A percentile compares a stretch with the other conserved stretches of the same genome.
These are phyloP conservation scores for Calosoma granatense DNA, from an alignment of 1,140 invertebrate species.

Conservation along the genomic window DNA sequence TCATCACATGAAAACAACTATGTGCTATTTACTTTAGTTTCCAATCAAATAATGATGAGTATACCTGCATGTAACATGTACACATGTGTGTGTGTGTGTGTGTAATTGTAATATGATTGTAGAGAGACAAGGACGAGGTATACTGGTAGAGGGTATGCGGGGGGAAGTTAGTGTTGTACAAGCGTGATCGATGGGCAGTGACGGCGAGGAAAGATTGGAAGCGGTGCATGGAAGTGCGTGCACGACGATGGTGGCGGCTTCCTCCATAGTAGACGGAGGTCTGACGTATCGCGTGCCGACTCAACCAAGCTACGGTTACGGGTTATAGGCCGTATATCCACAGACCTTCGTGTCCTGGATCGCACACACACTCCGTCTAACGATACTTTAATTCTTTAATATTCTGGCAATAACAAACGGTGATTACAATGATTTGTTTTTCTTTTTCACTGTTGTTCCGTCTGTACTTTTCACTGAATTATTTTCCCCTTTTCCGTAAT, in stretches of 20 bases:
- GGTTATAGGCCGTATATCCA: background rate
- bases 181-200: slow-evolving; percentile 1
- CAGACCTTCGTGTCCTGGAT: background rate
- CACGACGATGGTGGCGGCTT: background rate
- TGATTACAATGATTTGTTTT: too few relatives aligned
- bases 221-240: slow-evolving; percentile 2
- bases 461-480: too few relatives aligned
- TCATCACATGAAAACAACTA: too few relatives aligned
- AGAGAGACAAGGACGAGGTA: background rate
- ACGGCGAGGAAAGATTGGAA: slow-evolving; percentile 3
- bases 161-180: background rate
- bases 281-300: background rate
- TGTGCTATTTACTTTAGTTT: too few relatives aligned
- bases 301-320: background rate
- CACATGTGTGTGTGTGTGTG: background rate
- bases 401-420: background rate
- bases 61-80: too few relatives aligned
- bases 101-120: background rate
- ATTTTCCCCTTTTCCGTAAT: too few relatives aligned
- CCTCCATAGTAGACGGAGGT: background rate
- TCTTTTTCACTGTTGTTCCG: too few relatives aligned
- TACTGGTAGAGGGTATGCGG: background rate
- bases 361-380: background rate
- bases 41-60: too few relatives aligned
- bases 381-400: background rate